These are phyloP conservation scores for Echiichthys vipera DNA, from an alignment of 2,797 vertebrate genomes.

Conservation along the genomic window DNA sequence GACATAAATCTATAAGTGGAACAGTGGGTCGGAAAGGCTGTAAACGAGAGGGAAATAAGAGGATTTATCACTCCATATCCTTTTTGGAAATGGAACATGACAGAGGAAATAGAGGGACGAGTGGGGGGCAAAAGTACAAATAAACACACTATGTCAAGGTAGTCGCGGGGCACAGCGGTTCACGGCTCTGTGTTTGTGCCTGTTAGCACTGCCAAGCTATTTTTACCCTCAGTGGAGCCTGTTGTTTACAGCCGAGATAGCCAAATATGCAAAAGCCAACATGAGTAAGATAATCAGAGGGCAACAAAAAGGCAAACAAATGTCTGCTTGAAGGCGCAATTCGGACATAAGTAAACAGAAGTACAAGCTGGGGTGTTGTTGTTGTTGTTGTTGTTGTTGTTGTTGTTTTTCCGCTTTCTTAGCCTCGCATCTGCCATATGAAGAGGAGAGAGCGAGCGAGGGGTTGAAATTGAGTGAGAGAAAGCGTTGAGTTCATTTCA, in stretches of 20 bases:
- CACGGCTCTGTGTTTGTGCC: constrained; percentile 45
- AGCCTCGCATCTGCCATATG: not conserved
- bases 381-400: not conserved
- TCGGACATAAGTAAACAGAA: constrained; percentile 32
- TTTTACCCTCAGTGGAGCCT: constrained; percentile 57
- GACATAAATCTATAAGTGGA: constrained; percentile 73
- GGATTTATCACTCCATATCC: constrained; percentile 46
- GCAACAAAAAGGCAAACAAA: constrained; percentile 44
- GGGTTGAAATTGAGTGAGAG: constrained; percentile 14
- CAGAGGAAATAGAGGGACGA: constrained; percentile 44
- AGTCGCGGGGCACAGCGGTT: constrained; percentile 41
- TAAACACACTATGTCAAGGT: constrained; percentile 52
- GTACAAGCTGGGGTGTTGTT: constrained; percentile 9
- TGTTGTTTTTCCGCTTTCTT: not conserved
- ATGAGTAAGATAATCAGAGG: constrained; percentile 68
- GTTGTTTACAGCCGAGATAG: constrained; percentile 57
- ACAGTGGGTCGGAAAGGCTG: constrained; percentile 55
- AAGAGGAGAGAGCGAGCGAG: constrained; percentile 1
- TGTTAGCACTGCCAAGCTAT: constrained; percentile 62
- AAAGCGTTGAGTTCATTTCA: constrained; percentile 48
- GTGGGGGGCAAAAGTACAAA: constrained; percentile 60
- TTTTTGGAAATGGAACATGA: constrained; percentile 47
- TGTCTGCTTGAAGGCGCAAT: constrained; percentile 24
- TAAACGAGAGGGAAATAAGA: constrained; percentile 51
- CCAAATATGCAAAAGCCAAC: constrained; percentile 62